These are phyloP conservation scores for Iselma pallidipennis DNA, from an alignment of 2,888 invertebrate species.

Conservation along the genomic window DNA sequence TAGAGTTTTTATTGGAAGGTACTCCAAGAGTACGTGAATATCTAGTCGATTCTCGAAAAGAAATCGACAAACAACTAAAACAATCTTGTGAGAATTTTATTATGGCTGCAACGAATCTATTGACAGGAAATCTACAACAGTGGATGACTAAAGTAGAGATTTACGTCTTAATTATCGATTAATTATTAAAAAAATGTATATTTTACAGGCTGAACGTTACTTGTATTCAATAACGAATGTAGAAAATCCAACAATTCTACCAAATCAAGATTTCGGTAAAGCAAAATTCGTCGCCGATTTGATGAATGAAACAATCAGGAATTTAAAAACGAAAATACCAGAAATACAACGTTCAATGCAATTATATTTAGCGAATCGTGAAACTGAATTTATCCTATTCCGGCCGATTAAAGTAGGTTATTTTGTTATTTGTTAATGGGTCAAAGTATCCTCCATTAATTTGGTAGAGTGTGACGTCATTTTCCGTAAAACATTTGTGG, in stretches of 20 bases:
- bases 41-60: conserved; percentile 91
- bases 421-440: conserved; percentile 8
- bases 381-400: conserved; percentile 96
- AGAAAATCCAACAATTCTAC: conserved; percentile 26
- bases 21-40: conserved; percentile 93
- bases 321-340: conserved; percentile 79
- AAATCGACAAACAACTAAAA: conserved; percentile 93
- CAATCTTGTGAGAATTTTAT: conserved; percentile 88
- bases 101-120: conserved; percentile 71
- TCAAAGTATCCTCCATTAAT: too few species aligned
- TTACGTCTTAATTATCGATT: background rate
- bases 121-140: conserved; percentile 74
- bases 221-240: conserved; percentile 18
- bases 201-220: conserved; percentile 31
- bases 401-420: conserved; percentile 80
- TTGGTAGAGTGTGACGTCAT: too few species aligned
- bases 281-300: conserved; percentile 72
- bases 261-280: conserved; percentile 63
- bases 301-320: conserved; percentile 76
- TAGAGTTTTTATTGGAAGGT: conserved; percentile 91
- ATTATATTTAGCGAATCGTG: conserved; percentile 92
- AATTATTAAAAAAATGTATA: background rate
- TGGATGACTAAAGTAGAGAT: conserved; percentile 71
- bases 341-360: conserved; percentile 88
- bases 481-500: too few species aligned